phyloP scores from a whole-genome alignment of 2,113 vertebrate genomes.

The Peromyscus polionotus region DNA sequence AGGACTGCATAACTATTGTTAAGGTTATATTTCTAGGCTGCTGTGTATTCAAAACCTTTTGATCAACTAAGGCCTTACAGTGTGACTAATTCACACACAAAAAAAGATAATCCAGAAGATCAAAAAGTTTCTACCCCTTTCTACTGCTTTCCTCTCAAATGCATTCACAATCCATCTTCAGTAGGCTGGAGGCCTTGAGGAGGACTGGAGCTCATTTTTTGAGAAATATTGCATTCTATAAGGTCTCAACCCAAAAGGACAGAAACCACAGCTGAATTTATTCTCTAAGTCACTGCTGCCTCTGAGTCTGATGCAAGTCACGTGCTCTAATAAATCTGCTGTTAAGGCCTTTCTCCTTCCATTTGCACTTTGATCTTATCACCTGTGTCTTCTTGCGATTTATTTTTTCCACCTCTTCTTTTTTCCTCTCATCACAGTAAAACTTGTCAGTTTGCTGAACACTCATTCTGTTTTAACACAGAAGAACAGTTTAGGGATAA shows the following conservation, averaged over 20 bases:
- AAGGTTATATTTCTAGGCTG: neutral
- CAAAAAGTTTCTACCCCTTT: neutral
- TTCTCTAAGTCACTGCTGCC: conserved; percentile 54
- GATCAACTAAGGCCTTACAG: conserved; percentile 29
- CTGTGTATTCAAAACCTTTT: neutral
- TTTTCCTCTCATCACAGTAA: neutral
- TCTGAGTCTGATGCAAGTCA: neutral
- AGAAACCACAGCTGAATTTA: conserved; percentile 61
- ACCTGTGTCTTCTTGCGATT: conserved; percentile 32
- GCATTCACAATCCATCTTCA: conserved; percentile 3
- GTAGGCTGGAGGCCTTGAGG: conserved; percentile 7
- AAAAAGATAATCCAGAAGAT: neutral
- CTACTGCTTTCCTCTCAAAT: neutral
- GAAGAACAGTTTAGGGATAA: conserved; percentile 1
- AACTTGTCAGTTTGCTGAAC: conserved; percentile 41
- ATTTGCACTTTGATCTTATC: conserved; percentile 55
- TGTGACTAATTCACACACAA: neutral
- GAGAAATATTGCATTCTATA: conserved; percentile 58
- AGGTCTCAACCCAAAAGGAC: conserved; percentile 52
- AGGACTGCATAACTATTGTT: neutral
- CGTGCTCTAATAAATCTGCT: conserved; percentile 54
- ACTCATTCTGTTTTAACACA: conserved; percentile 14
- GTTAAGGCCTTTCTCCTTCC: conserved; percentile 23
- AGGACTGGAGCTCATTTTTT: conserved; percentile 62
- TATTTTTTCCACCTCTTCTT: conserved; percentile 8